Base-by-base conservation (phyloP, 2,113 vertebrate species). In the Chloebia gouldiae region DNA sequence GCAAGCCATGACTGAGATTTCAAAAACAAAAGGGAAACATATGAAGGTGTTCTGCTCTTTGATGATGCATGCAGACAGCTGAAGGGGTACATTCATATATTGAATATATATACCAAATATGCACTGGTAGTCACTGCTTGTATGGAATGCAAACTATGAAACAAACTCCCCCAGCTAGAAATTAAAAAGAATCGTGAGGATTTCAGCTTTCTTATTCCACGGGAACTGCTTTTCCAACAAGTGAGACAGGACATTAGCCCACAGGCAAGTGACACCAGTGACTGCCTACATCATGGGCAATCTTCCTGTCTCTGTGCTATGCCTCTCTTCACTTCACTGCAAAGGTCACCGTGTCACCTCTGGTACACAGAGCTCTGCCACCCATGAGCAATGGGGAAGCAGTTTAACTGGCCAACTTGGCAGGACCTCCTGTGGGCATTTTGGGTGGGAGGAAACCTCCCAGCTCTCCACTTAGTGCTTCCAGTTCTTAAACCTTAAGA, bases 401-500 rank as follows among this genome's bases (percentile, higher is more conserved):
- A 66, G 53, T 82, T 93, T 49, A 76, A 87, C 35, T 53, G 73
- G 65, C 56, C 44, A 71, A 60, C 20, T 56, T 86, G 76, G 59
- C 25, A 93, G 69, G 40, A 81, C 24, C 64, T 57, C 37, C 80
- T 71, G 13, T 2, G 3, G 68, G 39, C 49, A 19, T 70, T 42
- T 89, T 80, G 82, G 49, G 49, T 69, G 60, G 40, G 33, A 57
- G 31, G 53, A 90, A 94, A 90, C 47, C 45, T 69, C 78, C 56
- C 44, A 83, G 72, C 28, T 93, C 90, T 95, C 85, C 76, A 39
- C 35, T 39, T 61, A 96, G 60, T 39, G 39, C 53, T 66, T 94
- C 72, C 84, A 44, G 44, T 70, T 86, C 92, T 91, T 88, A 81
- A 92, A 84, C 44, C 56, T 94, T 79, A 95, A 75, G 93, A 91